phyloP scores from a whole-genome alignment of 2,888 invertebrate species.

The Enoplolaimus lenunculus region DNA sequence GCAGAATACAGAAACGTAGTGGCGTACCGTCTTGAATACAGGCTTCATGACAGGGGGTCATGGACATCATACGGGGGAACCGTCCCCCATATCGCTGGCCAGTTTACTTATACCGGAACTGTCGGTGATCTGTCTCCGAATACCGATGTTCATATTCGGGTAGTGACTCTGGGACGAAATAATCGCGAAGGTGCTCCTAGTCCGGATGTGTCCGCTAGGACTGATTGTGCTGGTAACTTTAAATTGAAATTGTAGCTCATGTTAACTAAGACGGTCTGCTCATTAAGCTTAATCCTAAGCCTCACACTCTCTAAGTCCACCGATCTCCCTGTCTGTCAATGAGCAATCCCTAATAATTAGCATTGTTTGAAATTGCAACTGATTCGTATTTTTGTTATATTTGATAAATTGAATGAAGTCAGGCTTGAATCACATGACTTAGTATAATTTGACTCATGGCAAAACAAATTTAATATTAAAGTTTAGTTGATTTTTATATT shows the following conservation, averaged over 20 bases:
- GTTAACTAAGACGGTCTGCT: neutral
- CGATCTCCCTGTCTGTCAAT: no score
- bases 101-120: slow-evolving; percentile 28
- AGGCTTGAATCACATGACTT: no score
- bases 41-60: slow-evolving; percentile 29
- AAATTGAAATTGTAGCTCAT: neutral
- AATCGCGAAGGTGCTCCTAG: slow-evolving; percentile 35
- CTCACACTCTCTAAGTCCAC: no score
- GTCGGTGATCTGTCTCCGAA: slow-evolving; percentile 36
- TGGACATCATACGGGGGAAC: slow-evolving; percentile 34
- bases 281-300: no score
- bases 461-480: no score
- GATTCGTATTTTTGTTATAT: no score
- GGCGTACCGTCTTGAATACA: slow-evolving; percentile 36
- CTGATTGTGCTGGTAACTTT: slow-evolving; percentile 32
- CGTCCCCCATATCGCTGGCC: slow-evolving; percentile 32
- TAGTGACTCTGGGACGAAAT: slow-evolving; percentile 31
- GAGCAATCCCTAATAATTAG: no score
- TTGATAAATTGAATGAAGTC: no score
- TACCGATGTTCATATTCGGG: slow-evolving; percentile 35
- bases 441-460: no score
- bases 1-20: slow-evolving; percentile 28
- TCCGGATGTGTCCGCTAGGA: slow-evolving; percentile 36
- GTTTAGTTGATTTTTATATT: no score
- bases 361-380: no score